Base-by-base conservation (phyloP, 2,888 invertebrate species). In the Muschampia plurimacula region DNA sequence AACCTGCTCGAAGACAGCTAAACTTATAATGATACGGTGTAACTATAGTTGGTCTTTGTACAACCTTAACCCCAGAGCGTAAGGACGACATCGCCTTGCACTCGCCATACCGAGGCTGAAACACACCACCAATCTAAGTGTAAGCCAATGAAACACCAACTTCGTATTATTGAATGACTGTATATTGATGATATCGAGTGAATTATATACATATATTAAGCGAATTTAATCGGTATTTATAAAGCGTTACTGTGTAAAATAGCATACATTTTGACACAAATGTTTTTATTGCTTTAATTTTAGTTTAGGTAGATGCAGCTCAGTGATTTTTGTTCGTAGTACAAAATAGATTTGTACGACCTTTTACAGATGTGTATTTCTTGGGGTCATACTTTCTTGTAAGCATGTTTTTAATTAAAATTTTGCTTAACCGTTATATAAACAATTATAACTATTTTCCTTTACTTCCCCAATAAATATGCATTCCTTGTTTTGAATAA, bases 1-100 rank as follows among this genome's bases (percentile, higher is more conserved):
- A 97, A 97, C 90, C 92, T 97, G 77, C 95, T 96, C 69, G 96
- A 96, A 74, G 94, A 93, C 84, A 94, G 94, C 87, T 95, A 94
- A 94, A 81, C 86, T 68, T 46, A 64, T 44, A 9, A 44, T 28
- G 13, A 44, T n/a, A 52, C 66, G 28, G 28, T 71, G 65, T 55
- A 52, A 52, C 44, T 44, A n/a, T 65, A 65, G 44, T 71, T 71
- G 66, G 28, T 59, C 59, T 59, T 13, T 32, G 60, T 49, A 49
- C 0, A 71, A 66, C 60, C 39, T 52, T 66, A 60, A 66, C 15
- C 62, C 71, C 66, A 66, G 55, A 57, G 49, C 60, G 41, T 60
- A 66, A 65, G 65, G 41, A 65, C 60, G 12, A 60, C 41, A 71
- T 65, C 65, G 41, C 70, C 32, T 57, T 65, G 64, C 52, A 71